A percentile compares a stretch with the other conserved stretches of the same genome.
phyloP scores from a whole-genome alignment of 2,888 invertebrate genomes.

The Oligia latruncula region DNA sequence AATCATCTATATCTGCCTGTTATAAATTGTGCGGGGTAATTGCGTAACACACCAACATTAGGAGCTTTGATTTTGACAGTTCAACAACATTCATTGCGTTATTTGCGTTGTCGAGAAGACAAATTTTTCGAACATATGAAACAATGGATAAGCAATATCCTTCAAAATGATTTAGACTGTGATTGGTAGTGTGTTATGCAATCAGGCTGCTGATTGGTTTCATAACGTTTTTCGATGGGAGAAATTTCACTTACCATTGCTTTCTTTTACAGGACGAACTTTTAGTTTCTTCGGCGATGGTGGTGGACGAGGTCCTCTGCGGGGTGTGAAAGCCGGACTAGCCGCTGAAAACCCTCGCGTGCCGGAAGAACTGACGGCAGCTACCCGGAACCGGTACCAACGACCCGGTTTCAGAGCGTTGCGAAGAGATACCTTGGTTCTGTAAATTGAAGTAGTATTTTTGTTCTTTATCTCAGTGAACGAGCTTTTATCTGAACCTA shows the following conservation, averaged over 20 bases:
- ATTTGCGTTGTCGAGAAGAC: too few relatives aligned
- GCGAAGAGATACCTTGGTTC: slow-evolving; percentile 88
- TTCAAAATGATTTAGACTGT: too few relatives aligned
- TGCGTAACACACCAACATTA: too few relatives aligned
- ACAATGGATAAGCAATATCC: too few relatives aligned
- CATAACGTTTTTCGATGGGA: neutral
- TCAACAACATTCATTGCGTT: too few relatives aligned
- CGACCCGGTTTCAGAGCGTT: slow-evolving; percentile 92
- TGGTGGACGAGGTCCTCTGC: slow-evolving; percentile 91
- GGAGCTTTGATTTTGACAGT: too few relatives aligned
- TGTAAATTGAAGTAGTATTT: slow-evolving; percentile 65
- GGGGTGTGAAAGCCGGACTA: slow-evolving; percentile 90
- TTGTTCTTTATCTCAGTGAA: neutral
- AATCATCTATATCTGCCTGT: neutral
- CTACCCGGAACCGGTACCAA: slow-evolving; percentile 95
- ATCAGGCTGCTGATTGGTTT: neutral
- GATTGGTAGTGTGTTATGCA: too few relatives aligned
- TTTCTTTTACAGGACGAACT: slow-evolving; percentile 85
- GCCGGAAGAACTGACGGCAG: slow-evolving; percentile 93
- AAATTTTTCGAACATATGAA: too few relatives aligned
- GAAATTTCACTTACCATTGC: slow-evolving; percentile 77
- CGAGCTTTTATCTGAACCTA: neutral
- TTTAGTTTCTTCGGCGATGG: slow-evolving; percentile 91
- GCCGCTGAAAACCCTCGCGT: slow-evolving; percentile 93
- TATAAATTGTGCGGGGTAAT: too few relatives aligned